Percentiles rank a stretch among this genome's conserved stretches.
Conservation (phyloP, 2,888 invertebrate species). For the Glyphotaelius pellucidus region DNA sequence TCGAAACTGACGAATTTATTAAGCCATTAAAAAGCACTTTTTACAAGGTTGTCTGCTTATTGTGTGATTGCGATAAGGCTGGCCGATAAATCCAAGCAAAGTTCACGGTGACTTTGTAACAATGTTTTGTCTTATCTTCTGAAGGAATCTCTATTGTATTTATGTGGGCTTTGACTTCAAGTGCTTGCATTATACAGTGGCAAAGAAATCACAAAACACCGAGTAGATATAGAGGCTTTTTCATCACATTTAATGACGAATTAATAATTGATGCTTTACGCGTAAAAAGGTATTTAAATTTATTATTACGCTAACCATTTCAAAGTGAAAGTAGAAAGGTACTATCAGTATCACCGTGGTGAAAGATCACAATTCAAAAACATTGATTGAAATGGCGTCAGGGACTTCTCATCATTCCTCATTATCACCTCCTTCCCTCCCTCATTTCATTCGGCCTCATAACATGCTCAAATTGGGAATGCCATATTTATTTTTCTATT, state of each 20-base stretch:
- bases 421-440: too few species aligned
- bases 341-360: too few species aligned
- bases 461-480: too few species aligned
- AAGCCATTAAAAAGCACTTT: conserved; percentile 10
- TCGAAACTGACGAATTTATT: neutral
- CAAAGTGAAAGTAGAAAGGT: too few species aligned
- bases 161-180: neutral
- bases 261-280: too few species aligned
- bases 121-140: neutral
- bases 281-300: too few species aligned
- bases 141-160: neutral
- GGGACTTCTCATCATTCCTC: too few species aligned
- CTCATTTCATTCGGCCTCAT: too few species aligned
- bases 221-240: neutral
- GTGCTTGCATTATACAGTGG: neutral
- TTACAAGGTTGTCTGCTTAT: neutral
- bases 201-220: neutral
- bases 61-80: neutral
- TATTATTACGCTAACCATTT: too few species aligned
- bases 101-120: conserved; percentile 8
- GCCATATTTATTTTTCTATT: too few species aligned
- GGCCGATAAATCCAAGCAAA: neutral
- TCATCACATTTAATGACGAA: neutral
- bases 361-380: too few species aligned
- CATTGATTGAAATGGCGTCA: too few species aligned